phyloP scores from a whole-genome alignment of 1,140 invertebrate species.

The Akabosia matsudoensis region DNA sequence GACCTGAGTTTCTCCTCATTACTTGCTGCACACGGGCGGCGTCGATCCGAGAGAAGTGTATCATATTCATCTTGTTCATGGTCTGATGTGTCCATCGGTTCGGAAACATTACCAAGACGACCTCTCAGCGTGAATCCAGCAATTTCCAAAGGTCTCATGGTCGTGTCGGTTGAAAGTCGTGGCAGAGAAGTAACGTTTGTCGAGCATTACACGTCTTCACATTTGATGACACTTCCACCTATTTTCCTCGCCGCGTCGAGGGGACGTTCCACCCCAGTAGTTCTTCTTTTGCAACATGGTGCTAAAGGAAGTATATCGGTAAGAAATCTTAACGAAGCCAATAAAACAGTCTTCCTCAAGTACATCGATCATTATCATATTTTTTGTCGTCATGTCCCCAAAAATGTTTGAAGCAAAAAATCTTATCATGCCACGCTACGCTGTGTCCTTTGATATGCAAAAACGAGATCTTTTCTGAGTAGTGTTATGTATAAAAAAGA shows the following conservation, averaged over 20 bases:
- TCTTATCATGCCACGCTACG: background rate
- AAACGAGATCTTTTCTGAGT: background rate
- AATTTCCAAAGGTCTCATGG: constrained; percentile 45
- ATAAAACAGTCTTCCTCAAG: no score
- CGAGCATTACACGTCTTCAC: constrained; percentile 54
- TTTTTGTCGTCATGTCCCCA: no score
- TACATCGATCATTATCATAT: no score
- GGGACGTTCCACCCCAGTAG: constrained; percentile 55
- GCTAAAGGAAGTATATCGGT: constrained; percentile 54
- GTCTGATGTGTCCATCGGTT: constrained; percentile 46
- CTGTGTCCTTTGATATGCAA: background rate
- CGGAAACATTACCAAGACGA: constrained; percentile 43
- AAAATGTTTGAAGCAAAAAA: background rate
- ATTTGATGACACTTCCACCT: constrained; percentile 57
- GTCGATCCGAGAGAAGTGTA: constrained; percentile 46
- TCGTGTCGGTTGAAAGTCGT: constrained; percentile 40
- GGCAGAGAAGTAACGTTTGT: constrained; percentile 50
- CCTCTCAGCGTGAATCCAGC: constrained; percentile 49
- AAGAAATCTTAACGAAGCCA: constrained; percentile 41
- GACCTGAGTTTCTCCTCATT: constrained; percentile 48
- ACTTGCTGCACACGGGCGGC: constrained; percentile 51
- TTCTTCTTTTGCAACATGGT: constrained; percentile 58
- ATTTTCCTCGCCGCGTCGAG: constrained; percentile 57
- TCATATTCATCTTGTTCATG: constrained; percentile 46
- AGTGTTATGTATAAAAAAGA: background rate